These are phyloP conservation scores for Gallinago stenura DNA, from an alignment of 2,797 vertebrate species.

Conservation along the genomic window DNA sequence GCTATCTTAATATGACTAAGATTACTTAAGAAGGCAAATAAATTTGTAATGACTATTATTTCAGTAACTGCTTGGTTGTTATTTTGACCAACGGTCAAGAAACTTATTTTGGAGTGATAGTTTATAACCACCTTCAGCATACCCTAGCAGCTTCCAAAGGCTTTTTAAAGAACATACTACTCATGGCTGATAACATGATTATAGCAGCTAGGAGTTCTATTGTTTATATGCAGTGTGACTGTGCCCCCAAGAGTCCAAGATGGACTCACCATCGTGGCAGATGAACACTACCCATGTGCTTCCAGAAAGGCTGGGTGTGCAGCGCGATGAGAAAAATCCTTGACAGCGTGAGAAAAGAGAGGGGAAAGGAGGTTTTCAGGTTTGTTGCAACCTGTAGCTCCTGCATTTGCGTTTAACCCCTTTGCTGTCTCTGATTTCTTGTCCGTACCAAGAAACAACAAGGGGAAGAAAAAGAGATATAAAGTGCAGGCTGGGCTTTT, in stretches of 20 bases:
- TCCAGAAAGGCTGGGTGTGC: background rate
- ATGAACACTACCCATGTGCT: background rate
- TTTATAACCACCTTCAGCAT: background rate
- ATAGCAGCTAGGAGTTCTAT: background rate
- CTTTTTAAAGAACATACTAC: background rate
- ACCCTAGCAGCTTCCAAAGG: background rate
- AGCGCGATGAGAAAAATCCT: background rate
- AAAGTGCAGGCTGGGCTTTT: background rate
- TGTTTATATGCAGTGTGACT: background rate
- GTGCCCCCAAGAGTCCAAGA: background rate
- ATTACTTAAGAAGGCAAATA: background rate
- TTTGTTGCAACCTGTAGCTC: background rate
- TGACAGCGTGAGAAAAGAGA: background rate
- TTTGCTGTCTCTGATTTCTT: background rate
- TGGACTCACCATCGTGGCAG: background rate
- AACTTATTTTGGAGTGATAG: background rate
- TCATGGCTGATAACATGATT: background rate
- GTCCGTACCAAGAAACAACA: fast-evolving
- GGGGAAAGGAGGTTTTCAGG: background rate
- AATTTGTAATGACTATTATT: background rate
- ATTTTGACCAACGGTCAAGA: background rate
- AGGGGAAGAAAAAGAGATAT: background rate
- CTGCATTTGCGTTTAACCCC: background rate
- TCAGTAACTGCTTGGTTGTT: background rate
- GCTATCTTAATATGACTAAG: background rate